Percentiles rank a stretch among this genome's conserved stretches.
phyloP scores from a whole-genome alignment of 2,797 vertebrate species.

The Botia kubotai region DNA sequence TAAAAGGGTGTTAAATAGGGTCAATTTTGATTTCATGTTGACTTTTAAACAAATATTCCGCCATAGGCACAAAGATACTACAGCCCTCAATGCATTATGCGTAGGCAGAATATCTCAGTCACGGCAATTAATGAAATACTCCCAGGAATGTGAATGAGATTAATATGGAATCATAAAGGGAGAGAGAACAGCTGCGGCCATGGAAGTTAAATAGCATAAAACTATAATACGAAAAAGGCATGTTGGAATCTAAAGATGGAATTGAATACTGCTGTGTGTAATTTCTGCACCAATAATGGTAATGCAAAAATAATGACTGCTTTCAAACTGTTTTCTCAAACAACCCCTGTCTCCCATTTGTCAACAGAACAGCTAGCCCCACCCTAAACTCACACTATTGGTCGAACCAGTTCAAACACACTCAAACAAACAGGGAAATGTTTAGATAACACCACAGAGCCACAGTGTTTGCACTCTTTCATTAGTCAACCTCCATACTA shows the following conservation, averaged over 20 bases:
- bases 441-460: too few species aligned
- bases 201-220: conserved; percentile 25
- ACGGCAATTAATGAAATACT: conserved; percentile 43
- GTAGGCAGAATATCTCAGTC: conserved; percentile 34
- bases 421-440: too few species aligned
- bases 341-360: neutral
- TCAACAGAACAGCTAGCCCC: too few species aligned
- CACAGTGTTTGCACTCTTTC: too few species aligned
- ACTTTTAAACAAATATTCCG: conserved; percentile 22
- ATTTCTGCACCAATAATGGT: conserved; percentile 5
- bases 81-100: neutral
- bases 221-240: conserved; percentile 32
- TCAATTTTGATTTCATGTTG: conserved; percentile 3
- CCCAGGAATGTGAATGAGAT: conserved; percentile 40
- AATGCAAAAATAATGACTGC: neutral
- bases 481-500: too few species aligned
- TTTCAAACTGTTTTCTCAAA: neutral
- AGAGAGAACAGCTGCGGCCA: conserved; percentile 39
- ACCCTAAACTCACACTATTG: too few species aligned
- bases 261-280: neutral
- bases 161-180: conserved; percentile 29
- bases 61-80: neutral
- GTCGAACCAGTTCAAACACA: too few species aligned
- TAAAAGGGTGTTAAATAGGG: neutral
- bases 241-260: neutral